Percentiles rank a stretch among this genome's conserved stretches.
phyloP scores from a whole-genome alignment of 2,888 invertebrate genomes.

The Lagria hirta region DNA sequence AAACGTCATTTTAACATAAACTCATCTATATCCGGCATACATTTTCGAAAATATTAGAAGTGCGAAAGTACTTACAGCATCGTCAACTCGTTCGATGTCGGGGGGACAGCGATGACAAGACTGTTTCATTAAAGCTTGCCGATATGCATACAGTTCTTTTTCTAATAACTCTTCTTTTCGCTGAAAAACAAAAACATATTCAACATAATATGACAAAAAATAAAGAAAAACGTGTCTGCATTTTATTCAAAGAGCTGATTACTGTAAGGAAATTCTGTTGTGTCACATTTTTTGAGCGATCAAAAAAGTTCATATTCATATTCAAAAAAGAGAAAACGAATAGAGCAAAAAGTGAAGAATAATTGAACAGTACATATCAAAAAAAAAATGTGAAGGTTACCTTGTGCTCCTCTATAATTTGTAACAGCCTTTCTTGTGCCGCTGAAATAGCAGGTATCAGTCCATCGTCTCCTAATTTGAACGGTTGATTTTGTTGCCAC shows the following conservation, averaged over 20 bases:
- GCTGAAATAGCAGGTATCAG: slow-evolving; percentile 71
- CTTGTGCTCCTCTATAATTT: slow-evolving; percentile 79
- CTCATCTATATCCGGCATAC: background rate
- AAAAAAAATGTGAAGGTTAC: slow-evolving; percentile 51
- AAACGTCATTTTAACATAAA: too few species aligned
- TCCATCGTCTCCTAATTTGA: slow-evolving; percentile 67
- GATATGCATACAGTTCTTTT: slow-evolving; percentile 75
- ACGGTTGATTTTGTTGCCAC: slow-evolving; percentile 36
- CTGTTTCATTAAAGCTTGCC: slow-evolving; percentile 71
- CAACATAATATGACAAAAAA: too few species aligned
- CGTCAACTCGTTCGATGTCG: slow-evolving; percentile 58
- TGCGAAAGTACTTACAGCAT: slow-evolving; percentile 57
- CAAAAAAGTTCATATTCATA: too few species aligned
- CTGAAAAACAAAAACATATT: slow-evolving; percentile 54
- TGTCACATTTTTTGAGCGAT: too few species aligned
- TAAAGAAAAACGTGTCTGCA: too few species aligned
- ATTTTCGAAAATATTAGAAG: slow-evolving; percentile 3
- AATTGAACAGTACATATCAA: slow-evolving; percentile 3
- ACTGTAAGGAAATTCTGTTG: too few species aligned
- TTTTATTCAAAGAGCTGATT: too few species aligned
- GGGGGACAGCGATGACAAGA: slow-evolving; percentile 66
- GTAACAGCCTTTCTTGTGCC: slow-evolving; percentile 75
- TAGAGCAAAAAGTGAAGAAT: slow-evolving; percentile 9
- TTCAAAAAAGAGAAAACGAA: slow-evolving; percentile 4
- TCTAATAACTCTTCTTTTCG: slow-evolving; percentile 75